Percentiles rank a stretch among this genome's conserved stretches.
phyloP scores from a whole-genome alignment of 2,797 vertebrate species.

The Muraenolepis orangiensis region DNA sequence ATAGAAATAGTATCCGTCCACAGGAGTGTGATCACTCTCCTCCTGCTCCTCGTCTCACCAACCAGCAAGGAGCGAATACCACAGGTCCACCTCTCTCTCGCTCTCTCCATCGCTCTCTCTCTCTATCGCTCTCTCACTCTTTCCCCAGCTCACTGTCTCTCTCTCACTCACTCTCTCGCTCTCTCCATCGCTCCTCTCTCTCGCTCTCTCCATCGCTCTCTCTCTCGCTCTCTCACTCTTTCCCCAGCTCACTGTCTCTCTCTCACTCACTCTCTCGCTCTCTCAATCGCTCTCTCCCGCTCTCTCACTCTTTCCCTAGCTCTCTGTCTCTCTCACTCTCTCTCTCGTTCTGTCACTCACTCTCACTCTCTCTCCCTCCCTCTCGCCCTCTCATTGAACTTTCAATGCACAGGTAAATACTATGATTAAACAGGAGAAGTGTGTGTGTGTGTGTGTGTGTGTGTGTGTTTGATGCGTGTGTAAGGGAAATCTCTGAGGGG shows the following conservation, averaged over 20 bases:
- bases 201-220: no score
- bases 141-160: no score
- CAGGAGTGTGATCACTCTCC: no score
- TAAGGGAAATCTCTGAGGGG: conserved; percentile 43
- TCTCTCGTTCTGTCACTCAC: conserved; percentile 15
- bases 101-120: no score
- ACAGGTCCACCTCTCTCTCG: no score
- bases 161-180: no score
- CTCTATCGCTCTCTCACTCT: no score
- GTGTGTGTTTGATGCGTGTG: background rate
- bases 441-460: background rate
- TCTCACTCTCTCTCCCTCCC: conserved; percentile 24
- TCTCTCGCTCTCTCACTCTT: no score
- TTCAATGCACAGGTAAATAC: conserved; percentile 42
- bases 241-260: conserved; percentile 4
- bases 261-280: conserved; percentile 19
- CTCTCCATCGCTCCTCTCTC: no score
- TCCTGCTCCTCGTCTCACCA: no score
- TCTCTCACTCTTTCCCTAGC: conserved; percentile 21
- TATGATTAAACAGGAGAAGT: conserved; percentile 42
- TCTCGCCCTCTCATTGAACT: conserved; percentile 43
- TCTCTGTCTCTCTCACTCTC: conserved; percentile 15
- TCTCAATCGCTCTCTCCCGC: conserved; percentile 11
- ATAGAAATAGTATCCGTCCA: no score
- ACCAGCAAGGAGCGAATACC: no score